Evolutionary conservation across 2,797 vertebrate species (phyloP), one percentile per base, ranked within the genome.

Genomic region (Sebastes baramenuke): DNA sequence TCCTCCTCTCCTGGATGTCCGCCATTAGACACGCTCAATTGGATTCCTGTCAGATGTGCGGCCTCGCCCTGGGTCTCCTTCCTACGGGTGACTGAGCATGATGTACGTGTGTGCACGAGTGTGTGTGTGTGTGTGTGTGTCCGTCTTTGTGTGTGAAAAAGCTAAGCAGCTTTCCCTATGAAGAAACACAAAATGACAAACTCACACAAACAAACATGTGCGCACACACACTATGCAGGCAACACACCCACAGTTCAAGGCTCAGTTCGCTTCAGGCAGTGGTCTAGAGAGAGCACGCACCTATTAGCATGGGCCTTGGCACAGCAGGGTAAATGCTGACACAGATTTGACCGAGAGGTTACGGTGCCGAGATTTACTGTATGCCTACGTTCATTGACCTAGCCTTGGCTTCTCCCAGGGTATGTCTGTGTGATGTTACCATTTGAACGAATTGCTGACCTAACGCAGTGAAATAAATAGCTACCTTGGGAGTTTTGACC

Each of bases 11-110:
- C 92, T 95, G 94, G 90, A 93, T 93, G 93, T 94, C 92, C 89
- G 78, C 93, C 89, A 95, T 95, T 95, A 95, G 93, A 94, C 88
- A 95, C 79, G 89, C 94, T 95, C 93, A 95, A 95, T 95, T 95
- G 94, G 94, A 95, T 95, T 96, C 89, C 93, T 94, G 95, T 95
- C 95, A 95, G 93, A 93, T 93, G 90, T 87, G 88, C 81, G 88
- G 92, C 94, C 92, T 94, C 82, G 92, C 94, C 94, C 89, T 92
- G 94, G 92, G 90, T 95, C 93, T 94, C 92, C 91, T 94, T 95
- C 89, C 87, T 93, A 95, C 74, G 93, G 93, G 92, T 94, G 93
- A 94, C 88, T 94, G 95, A 93, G 85, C 94, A 92, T 78, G 87
- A 80, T 82, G 85, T 83, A 81, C 66, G 79, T 79, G 72, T 79